Evolutionary conservation across 2,797 vertebrate species (phyloP), one percentile per base, ranked within the genome.

Genomic region (Liparis tanakae): DNA sequence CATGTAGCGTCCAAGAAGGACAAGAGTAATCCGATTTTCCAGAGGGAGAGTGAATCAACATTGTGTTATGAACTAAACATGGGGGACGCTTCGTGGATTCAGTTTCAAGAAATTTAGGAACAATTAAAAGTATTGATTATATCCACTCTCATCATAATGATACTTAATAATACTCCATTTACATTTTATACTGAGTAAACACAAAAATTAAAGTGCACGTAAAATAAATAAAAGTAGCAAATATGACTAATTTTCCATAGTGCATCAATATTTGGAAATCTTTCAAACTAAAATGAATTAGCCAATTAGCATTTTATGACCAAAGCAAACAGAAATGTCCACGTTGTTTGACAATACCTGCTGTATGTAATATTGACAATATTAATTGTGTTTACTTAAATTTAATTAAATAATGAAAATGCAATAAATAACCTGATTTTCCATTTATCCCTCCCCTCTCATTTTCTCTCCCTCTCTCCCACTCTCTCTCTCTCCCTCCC

Each of bases 371-470:
- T n/a, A n/a, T n/a, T n/a, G 44, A 46, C 2, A 46, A 10, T n/a
- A 46, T 48, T 48, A 48, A 7, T 3, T 18, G 3, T 48, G 25
- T 48, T 9, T 9, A 48, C n/a, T 48, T 3, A 48, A n/a, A 48
- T 48, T 13, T 4, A 41, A 41, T 30, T 30, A 7, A 17, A 44
- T 15, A 46, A 3, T 46, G n/a, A 18, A n/a, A 48, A 48, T 46
- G 44, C 17, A 46, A 18, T 44, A 9, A 15, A 46, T 18, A 46
- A 30, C 25, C 25, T 30, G 25, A 30, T 30, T 30, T 30, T 30
- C 25, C 25, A 30, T 30, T 2, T 30, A 30, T 30, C 74, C 69
- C 65, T 78, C 72, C 74, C 71, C 78, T 75, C 65, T 78, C 79
- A 34, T 65, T 67, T 30, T 76, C 74, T n/a, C 4, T 18, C 30